Percentiles rank a stretch among this genome's conserved stretches.
These are phyloP conservation scores for Alethe castanea DNA, from an alignment of 2,113 vertebrate genomes.

Conservation along the genomic window DNA sequence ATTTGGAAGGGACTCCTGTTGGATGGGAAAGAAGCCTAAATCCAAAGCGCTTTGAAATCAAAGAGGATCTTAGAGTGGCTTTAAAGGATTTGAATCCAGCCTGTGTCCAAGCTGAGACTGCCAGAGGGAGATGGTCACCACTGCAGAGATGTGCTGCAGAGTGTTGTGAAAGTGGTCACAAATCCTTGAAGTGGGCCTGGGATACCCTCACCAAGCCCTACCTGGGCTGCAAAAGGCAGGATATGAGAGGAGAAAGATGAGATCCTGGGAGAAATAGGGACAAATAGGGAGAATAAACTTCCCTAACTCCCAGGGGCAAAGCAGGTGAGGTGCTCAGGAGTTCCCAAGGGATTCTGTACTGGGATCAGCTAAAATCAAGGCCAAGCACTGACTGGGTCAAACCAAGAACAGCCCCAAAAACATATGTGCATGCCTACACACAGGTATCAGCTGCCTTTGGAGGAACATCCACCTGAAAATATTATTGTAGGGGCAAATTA, in stretches of 20 bases:
- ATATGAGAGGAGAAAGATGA: neutral
- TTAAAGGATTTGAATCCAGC: neutral
- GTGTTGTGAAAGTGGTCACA: neutral
- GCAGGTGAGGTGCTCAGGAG: neutral
- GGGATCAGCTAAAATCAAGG: neutral
- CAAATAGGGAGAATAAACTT: neutral
- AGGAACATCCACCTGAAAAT: neutral
- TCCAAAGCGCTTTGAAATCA: neutral
- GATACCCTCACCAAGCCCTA: neutral
- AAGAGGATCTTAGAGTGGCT: neutral
- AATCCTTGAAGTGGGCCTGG: neutral
- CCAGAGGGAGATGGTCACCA: neutral
- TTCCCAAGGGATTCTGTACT: neutral
- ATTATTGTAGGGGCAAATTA: neutral
- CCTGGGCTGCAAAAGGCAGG: neutral
- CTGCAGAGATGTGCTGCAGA: fast-evolving
- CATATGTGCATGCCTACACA: neutral
- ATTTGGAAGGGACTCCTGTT: neutral
- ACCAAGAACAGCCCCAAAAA: neutral
- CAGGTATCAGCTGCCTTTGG: neutral
- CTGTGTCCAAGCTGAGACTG: neutral
- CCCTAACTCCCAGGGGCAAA: neutral
- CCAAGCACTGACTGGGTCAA: neutral
- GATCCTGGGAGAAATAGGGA: neutral
- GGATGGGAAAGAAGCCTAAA: neutral